Evolutionary conservation across 2,797 vertebrate species (phyloP).

Genomic region (Hafferia zeledoni): DNA sequence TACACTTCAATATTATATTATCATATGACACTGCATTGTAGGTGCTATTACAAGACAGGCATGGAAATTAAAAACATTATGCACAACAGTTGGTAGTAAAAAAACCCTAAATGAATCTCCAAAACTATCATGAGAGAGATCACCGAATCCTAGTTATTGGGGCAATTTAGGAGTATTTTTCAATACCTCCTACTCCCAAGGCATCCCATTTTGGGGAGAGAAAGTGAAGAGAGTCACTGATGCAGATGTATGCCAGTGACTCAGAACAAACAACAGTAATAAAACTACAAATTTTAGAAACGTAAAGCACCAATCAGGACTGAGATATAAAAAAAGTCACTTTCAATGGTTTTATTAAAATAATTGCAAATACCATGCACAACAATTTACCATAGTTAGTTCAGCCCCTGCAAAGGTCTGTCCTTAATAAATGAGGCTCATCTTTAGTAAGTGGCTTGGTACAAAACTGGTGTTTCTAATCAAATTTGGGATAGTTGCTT

Average conservation of each 20-base stretch:
- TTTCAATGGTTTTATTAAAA: constrained; percentile 72
- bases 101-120: background rate
- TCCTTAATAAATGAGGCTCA: constrained; percentile 77
- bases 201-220: background rate
- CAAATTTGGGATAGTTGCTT: constrained; percentile 80
- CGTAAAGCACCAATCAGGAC: background rate
- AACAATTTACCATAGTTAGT: constrained; percentile 46
- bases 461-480: constrained; percentile 76
- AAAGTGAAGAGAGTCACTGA: background rate
- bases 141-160: background rate
- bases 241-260: background rate
- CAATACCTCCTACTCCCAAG: background rate
- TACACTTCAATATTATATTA: background rate
- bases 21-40: background rate
- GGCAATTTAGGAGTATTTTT: background rate
- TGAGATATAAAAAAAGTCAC: constrained; percentile 49
- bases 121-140: background rate
- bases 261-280: constrained; percentile 1
- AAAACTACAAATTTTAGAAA: background rate
- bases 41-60: background rate
- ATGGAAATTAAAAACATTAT: background rate
- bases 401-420: constrained; percentile 33
- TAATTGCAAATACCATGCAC: constrained; percentile 28
- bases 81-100: background rate
- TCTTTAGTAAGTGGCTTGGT: constrained; percentile 73